Evolutionary conservation across 2,797 vertebrate species (phyloP).

Genomic region (Molossus molossus): DNA sequence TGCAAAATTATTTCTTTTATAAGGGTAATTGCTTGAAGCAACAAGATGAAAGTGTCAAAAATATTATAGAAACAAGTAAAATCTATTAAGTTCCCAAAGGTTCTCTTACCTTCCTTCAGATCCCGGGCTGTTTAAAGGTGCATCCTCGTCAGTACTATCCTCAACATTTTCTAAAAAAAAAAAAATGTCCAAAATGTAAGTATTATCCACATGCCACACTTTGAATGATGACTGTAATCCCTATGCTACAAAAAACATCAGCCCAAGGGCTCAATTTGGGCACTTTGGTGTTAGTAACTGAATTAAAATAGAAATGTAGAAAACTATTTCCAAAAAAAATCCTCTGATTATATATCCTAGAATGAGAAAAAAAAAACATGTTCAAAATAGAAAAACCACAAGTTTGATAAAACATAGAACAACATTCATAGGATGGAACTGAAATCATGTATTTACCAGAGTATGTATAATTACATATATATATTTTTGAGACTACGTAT

Average conservation of each 20-base stretch:
- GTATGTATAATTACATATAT: neutral
- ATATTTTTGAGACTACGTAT: neutral
- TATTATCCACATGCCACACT: neutral
- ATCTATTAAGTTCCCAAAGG: conserved; percentile 32
- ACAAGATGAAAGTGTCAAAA: conserved; percentile 44
- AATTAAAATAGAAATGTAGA: conserved; percentile 8
- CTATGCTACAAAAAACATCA: conserved; percentile 13
- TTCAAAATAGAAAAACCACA: conserved; percentile 12
- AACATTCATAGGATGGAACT: neutral
- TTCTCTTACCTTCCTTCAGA: conserved; percentile 95
- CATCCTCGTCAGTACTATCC: conserved; percentile 97
- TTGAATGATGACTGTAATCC: neutral
- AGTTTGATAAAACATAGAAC: neutral
- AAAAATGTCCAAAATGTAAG: conserved; percentile 78
- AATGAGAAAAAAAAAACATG: conserved; percentile 4
- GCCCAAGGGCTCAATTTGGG: neutral
- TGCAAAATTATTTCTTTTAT: conserved; percentile 52
- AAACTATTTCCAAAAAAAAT: conserved; percentile 44
- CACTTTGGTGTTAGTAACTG: neutral
- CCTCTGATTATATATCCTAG: neutral
- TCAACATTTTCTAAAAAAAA: conserved; percentile 94
- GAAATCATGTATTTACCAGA: neutral
- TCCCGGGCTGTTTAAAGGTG: conserved; percentile 93
- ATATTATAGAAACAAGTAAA: neutral
- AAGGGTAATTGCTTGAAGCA: neutral